phyloP scores from a whole-genome alignment of 2,113 vertebrate genomes.

The Sclerurus mexicanus region DNA sequence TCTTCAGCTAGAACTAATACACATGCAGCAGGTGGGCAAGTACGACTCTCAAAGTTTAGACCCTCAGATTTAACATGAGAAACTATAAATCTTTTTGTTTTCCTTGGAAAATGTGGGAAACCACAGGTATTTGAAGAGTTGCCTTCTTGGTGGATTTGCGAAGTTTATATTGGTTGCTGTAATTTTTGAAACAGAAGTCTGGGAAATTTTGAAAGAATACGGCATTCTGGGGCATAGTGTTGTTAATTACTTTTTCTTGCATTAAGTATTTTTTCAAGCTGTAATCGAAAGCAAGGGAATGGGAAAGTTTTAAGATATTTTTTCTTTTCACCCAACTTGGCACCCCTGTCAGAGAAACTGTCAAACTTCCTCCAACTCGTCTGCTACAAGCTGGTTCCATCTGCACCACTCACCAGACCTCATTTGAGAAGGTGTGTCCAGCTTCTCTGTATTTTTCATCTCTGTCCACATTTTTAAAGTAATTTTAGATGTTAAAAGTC shows the following conservation, averaged over 20 bases:
- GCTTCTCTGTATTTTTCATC: constrained; percentile 14
- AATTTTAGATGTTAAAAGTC: constrained; percentile 31
- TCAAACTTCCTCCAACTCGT: background rate
- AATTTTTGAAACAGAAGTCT: constrained; percentile 30
- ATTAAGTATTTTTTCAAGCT: background rate
- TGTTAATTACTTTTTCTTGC: background rate
- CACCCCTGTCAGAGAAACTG: background rate
- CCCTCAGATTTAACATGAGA: constrained; percentile 39
- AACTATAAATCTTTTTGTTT: constrained; percentile 67
- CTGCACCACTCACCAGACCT: background rate
- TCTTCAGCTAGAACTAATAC: constrained; percentile 70
- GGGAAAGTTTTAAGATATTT: background rate
- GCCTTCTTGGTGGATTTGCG: constrained; percentile 31
- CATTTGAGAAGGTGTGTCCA: background rate
- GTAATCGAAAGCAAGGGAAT: background rate
- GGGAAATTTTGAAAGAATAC: constrained; percentile 2
- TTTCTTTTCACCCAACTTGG: constrained; percentile 1
- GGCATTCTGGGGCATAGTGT: background rate
- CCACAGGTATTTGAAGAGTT: constrained; percentile 32
- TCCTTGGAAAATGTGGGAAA: constrained; percentile 66
- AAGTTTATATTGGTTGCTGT: constrained; percentile 31
- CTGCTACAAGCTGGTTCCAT: background rate
- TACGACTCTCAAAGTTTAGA: constrained; percentile 54
- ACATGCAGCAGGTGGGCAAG: constrained; percentile 53
- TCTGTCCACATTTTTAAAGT: background rate